phyloP scores from a whole-genome alignment of 2,797 vertebrate genomes.

The Odontamblyopus rebecca region DNA sequence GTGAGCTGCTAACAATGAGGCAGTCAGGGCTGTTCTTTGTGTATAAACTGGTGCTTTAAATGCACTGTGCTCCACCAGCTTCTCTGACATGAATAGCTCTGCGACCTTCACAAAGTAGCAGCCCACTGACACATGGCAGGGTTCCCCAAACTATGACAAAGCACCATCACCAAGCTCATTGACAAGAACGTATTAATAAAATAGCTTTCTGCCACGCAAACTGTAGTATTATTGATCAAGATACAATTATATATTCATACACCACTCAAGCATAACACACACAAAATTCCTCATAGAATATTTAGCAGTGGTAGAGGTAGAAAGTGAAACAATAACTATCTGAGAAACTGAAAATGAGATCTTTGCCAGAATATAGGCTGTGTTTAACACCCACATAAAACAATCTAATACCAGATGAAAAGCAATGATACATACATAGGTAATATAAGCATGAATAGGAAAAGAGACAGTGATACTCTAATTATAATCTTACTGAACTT shows the following conservation, averaged over 20 bases:
- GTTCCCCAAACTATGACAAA: conserved; percentile 38
- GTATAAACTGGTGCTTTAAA: conserved; percentile 30
- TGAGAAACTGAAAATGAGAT: no score
- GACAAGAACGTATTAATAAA: conserved; percentile 3
- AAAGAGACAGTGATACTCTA: no score
- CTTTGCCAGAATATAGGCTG: no score
- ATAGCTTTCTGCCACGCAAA: not conserved
- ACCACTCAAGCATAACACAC: not conserved
- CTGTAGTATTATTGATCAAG: not conserved
- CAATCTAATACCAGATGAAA: no score
- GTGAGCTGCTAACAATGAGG: not conserved
- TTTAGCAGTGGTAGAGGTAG: no score
- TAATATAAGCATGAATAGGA: no score
- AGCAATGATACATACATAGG: no score
- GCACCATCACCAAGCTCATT: conserved; percentile 3
- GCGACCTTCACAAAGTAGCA: conserved; percentile 42
- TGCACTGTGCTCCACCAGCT: conserved; percentile 39
- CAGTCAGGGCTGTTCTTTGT: conserved; percentile 11
- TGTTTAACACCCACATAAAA: no score
- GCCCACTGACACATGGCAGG: conserved; percentile 33
- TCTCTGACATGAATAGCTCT: conserved; percentile 25
- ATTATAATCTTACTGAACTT: no score
- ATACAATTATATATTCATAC: conserved; percentile 5
- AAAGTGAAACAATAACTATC: no score
- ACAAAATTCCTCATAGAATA: not conserved